Base-by-base conservation (phyloP, 2,113 vertebrate genomes). In the Heterochromis multidens region DNA sequence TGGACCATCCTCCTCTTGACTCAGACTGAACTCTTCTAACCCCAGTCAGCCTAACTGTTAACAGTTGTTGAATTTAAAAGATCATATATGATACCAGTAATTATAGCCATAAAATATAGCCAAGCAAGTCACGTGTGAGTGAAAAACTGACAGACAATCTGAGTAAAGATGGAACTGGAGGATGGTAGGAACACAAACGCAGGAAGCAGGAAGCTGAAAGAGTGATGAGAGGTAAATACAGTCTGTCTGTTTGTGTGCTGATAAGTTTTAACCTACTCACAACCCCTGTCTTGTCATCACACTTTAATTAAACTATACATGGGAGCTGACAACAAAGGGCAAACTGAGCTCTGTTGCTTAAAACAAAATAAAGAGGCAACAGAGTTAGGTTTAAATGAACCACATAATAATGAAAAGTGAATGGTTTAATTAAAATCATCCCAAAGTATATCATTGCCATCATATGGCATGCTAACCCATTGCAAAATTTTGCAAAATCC, bases 231-330 rank as follows among this genome's bases (percentile, higher is more conserved):
- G 80, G 78, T 70, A 57, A 85, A 81, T 54, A 21, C n/a, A 21
- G 56, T 19, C 31, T 31, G 62, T 88, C 72, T 92, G 93, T 91
- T 92, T 94, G 91, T 80, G 59, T 65, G 59, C 70, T 9, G 37
- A 80, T 92, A 83, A 77, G 72, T 84, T 90, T 67, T 31, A 31
- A 90, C 77, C 81, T 56, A 37, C 83, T 85, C 74, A 77, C 63
- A 84, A 31, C 63, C 78, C 57, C 59, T 80, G 78, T 74, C 83
- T 85, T 95, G 94, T 96, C 95, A 93, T 90, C 94, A 88, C 91
- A 62, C 78, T 95, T 94, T 94, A 93, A 96, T 96, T 91, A 95
- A 63, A 70, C 58, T 1, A 19, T 10, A 85, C 58, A 58, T 27
- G 65, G 33, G 54, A 10, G 84, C 61, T 82, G 90, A 88, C 90